phyloP scores from a whole-genome alignment of 2,113 vertebrate species.

The Epinephelus moara region DNA sequence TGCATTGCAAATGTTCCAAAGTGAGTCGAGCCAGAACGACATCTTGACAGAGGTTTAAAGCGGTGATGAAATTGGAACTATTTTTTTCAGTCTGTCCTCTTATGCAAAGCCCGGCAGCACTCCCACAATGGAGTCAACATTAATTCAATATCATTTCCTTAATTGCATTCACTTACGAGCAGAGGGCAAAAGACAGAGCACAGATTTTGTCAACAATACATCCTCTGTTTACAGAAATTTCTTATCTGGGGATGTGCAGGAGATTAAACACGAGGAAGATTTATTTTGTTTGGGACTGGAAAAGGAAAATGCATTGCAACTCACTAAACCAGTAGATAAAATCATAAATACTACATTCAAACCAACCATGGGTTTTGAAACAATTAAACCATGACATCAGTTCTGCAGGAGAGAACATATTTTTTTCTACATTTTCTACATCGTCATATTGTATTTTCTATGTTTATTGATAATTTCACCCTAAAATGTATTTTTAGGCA shows the following conservation, averaged over 20 bases:
- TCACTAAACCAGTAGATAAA: not conserved
- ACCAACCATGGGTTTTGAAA: not conserved
- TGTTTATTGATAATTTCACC: not conserved
- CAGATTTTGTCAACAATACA: conserved; percentile 52
- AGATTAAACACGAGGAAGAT: conserved; percentile 17
- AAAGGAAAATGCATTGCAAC: not conserved
- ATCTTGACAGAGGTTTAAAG: not conserved
- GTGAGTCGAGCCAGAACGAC: not conserved
- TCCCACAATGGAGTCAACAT: conserved; percentile 37
- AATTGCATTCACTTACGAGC: conserved; percentile 49
- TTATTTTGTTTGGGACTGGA: conserved; percentile 17
- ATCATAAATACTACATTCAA: not conserved
- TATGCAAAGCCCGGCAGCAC: conserved; percentile 8
- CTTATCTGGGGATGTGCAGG: conserved; percentile 53
- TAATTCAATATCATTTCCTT: conserved; percentile 53
- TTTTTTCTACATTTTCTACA: not conserved
- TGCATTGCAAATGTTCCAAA: not conserved
- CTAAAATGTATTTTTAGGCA: not conserved
- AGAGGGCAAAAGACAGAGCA: conserved; percentile 17
- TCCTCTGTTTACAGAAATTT: conserved; percentile 51
- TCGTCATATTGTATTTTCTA: not conserved
- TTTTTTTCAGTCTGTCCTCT: conserved; percentile 4
- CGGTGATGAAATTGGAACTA: not conserved
- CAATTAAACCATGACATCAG: not conserved
- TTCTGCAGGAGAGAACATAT: not conserved